Percentiles rank a stretch among this genome's conserved stretches.
Conservation (phyloP, 2,113 vertebrate genomes). For the Cyanistes caeruleus region DNA sequence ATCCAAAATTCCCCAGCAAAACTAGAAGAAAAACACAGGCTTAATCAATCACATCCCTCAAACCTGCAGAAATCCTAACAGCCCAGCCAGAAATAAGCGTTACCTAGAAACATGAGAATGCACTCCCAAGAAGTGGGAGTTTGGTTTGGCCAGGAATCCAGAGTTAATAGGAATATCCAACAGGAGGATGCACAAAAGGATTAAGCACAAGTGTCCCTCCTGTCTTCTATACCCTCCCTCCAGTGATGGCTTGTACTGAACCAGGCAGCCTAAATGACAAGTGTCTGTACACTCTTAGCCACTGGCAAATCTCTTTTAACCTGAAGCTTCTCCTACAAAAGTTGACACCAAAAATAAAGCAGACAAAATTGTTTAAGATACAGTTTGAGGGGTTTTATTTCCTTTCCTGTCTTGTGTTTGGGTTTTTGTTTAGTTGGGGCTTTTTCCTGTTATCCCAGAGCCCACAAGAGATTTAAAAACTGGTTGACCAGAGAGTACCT, state of each 20-base stretch:
- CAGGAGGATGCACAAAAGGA: neutral
- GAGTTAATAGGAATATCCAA: neutral
- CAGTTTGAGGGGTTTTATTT: neutral
- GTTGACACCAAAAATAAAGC: neutral
- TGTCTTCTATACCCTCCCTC: neutral
- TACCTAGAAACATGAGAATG: conserved; percentile 1
- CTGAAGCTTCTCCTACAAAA: neutral
- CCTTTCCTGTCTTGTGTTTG: neutral
- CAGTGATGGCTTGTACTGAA: neutral
- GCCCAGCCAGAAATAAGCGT: neutral
- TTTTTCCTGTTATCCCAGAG: neutral
- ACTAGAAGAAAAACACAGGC: neutral
- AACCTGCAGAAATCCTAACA: neutral
- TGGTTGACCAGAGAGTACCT: neutral
- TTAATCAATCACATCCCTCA: neutral
- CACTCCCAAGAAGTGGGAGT: neutral
- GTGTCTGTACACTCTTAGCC: neutral
- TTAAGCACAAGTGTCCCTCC: neutral
- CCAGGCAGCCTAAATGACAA: neutral
- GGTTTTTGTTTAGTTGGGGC: neutral
- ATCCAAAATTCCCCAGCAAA: conserved; percentile 3
- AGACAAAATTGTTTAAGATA: neutral
- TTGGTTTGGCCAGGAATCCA: neutral
- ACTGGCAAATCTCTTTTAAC: neutral
- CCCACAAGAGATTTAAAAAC: neutral